phyloP scores from a whole-genome alignment of 1,140 invertebrate genomes.

The Cydia pomonella region DNA sequence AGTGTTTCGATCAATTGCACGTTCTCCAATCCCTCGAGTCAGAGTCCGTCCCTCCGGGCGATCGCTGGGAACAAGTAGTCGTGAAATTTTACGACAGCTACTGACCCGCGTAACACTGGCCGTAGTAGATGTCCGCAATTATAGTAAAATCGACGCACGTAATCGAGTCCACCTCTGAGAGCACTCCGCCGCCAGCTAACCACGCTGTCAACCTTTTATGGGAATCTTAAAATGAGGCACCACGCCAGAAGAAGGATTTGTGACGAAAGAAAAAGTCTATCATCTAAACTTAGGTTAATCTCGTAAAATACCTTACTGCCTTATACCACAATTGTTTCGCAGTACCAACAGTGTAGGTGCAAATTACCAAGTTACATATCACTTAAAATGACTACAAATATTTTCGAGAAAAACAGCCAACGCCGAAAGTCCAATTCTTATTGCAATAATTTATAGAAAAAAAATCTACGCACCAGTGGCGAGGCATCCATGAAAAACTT shows the following conservation, averaged over 20 bases:
- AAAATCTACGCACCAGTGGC: no score
- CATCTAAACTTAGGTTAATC: background rate
- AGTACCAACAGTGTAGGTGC: no score
- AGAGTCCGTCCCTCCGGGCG: conserved; percentile 45
- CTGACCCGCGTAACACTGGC: conserved; percentile 57
- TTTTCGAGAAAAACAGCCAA: no score
- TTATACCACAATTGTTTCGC: no score
- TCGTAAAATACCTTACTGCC: background rate
- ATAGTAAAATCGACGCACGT: conserved; percentile 55
- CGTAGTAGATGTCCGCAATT: conserved; percentile 58
- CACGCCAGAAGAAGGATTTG: background rate
- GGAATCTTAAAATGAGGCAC: conserved; percentile 34
- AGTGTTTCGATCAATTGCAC: conserved; percentile 41
- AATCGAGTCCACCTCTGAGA: conserved; percentile 49
- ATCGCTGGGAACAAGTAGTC: conserved; percentile 49
- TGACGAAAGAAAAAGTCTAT: background rate
- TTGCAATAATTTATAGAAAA: no score
- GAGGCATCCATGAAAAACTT: no score
- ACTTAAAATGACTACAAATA: no score
- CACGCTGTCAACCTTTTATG: conserved; percentile 56
- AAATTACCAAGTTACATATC: no score
- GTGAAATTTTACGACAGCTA: conserved; percentile 65
- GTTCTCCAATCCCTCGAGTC: conserved; percentile 39
- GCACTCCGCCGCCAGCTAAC: conserved; percentile 48
- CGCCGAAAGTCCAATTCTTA: no score